Percentiles rank a stretch among this genome's conserved stretches.
Conservation (phyloP, 1,140 invertebrate genomes). For the Caerostris darwini region DNA sequence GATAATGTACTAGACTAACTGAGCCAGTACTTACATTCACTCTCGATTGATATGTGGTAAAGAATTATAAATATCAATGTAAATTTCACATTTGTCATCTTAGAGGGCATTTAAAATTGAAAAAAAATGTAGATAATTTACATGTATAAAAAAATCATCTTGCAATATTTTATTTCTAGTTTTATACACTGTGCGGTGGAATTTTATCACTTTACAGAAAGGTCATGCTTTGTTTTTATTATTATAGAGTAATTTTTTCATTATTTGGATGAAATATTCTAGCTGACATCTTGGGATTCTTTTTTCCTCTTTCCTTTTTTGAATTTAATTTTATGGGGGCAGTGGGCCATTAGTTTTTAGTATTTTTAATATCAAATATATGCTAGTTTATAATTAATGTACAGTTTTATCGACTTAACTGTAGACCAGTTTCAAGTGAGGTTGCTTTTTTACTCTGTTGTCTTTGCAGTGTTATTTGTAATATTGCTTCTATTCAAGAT, state of each 20-base stretch:
- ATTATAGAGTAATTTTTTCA: neutral
- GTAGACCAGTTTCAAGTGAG: slow-evolving; percentile 35
- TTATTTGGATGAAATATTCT: neutral
- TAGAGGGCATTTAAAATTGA: slow-evolving; percentile 53
- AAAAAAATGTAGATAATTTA: slow-evolving; percentile 73
- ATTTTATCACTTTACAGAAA: neutral
- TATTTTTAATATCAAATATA: slow-evolving; percentile 50
- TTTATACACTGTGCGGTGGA: slow-evolving; percentile 60
- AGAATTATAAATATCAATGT: slow-evolving; percentile 32
- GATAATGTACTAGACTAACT: neutral
- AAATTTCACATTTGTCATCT: slow-evolving; percentile 45
- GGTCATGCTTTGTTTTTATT: slow-evolving; percentile 21
- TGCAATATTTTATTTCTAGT: slow-evolving; percentile 71
- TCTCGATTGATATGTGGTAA: neutral
- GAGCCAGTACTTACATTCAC: neutral
- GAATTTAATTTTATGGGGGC: slow-evolving; percentile 17
- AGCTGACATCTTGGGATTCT: neutral
- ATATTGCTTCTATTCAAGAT: slow-evolving; percentile 2
- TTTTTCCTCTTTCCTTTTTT: neutral
- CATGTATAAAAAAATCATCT: slow-evolving; percentile 70
- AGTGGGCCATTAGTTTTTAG: slow-evolving; percentile 48
- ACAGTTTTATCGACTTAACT: slow-evolving; percentile 50
- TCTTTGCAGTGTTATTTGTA: slow-evolving; percentile 12
- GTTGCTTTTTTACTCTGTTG: neutral
- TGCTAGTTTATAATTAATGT: slow-evolving; percentile 43